Evolutionary conservation across 2,888 invertebrate genomes (phyloP), one percentile per base, ranked within the genome.

Genomic region (Deilephila porcellus): DNA sequence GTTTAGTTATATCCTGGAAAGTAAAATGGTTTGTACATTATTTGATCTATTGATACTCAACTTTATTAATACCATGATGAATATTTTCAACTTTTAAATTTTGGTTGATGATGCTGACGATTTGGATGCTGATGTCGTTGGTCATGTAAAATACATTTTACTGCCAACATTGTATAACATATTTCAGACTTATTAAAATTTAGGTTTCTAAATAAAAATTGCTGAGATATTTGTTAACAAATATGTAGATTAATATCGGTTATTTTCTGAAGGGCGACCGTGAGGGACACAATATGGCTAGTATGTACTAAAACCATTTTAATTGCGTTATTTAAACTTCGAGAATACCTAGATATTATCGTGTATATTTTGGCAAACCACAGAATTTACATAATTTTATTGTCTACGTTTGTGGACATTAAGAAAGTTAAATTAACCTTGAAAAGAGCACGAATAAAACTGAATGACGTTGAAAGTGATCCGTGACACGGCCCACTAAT

Each of bases 181-280:
- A 45, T 45, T 45, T 45, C 14, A 45, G 14, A 45, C 45, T 56
- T n/a, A 56, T 56, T 56, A 56, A 56, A 56, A n/a, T 56, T 1
- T 56, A 56, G 56, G 56, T 60, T 60, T 60, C 11, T 25, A 29
- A 60, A 60, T 67, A 17, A 67, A 67, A 67, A 67, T 67, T 67
- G 52, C 25, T 25, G 14, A 52, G 25, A 52, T 52, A 67, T 17
- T 67, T 52, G 52, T 52, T 45, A 25, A 17, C 25, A 67, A 67
- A 52, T 52, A 67, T 67, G 17, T 67, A 45, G 64, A 67, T 67
- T 67, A 45, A 52, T 45, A 20, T 45, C 20, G 45, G 14, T 45
- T 29, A 6, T 17, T 8, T 20, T 25, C 17, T 19, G 19, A 34
- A 37, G 17, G 34, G 37, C 56, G 20, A 25, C 3, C n/a, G 52